phyloP scores from a whole-genome alignment of 2,113 vertebrate genomes.

The Orcinus orca region DNA sequence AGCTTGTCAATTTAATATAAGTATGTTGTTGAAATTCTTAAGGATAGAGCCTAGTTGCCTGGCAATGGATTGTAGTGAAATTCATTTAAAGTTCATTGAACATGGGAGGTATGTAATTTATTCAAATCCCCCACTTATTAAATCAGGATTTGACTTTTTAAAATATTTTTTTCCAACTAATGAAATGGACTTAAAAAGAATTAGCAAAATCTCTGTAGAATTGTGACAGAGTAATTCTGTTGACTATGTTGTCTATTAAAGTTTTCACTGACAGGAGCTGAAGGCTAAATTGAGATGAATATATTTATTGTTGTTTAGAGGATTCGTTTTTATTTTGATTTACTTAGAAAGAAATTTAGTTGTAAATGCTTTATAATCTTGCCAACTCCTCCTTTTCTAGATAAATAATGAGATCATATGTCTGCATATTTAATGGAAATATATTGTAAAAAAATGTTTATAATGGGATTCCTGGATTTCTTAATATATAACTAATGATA shows the following conservation, averaged over 20 bases:
- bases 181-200: conserved; percentile 80
- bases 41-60: conserved; percentile 73
- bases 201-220: conserved; percentile 75
- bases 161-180: conserved; percentile 68
- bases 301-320: conserved; percentile 62
- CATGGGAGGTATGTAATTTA: conserved; percentile 79
- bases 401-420: conserved; percentile 65
- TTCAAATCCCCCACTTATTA: conserved; percentile 81
- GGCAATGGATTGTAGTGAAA: conserved; percentile 76
- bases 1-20: conserved; percentile 60
- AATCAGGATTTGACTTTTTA: conserved; percentile 77
- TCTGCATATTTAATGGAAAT: conserved; percentile 64
- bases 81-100: conserved; percentile 80
- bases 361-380: conserved; percentile 75
- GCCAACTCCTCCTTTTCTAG: conserved; percentile 65
- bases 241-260: conserved; percentile 65
- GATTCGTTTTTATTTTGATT: conserved; percentile 53
- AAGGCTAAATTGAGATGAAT: conserved; percentile 60
- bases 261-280: conserved; percentile 57
- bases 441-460: background rate
- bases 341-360: conserved; percentile 62
- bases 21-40: conserved; percentile 66
- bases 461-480: background rate
- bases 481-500: background rate
- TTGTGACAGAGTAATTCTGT: conserved; percentile 76